A percentile compares a stretch with the other conserved stretches of the same genome.
Evolutionary conservation across 35 echinoderm and acorn worm species (phyloP).

Genomic region (Heliocidaris tuberculata): DNA sequence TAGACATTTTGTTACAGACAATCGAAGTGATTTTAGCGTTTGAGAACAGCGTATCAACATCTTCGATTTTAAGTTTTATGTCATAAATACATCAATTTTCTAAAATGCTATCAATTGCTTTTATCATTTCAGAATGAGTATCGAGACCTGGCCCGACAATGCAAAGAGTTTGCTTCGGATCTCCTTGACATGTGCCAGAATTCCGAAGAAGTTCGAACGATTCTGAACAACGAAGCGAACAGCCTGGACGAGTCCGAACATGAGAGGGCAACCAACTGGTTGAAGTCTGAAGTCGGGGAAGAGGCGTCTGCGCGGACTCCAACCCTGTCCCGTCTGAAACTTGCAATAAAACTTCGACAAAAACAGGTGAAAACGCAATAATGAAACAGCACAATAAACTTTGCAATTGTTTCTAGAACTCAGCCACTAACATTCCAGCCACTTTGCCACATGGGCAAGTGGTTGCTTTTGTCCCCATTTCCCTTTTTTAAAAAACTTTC

Average conservation of each 20-base stretch:
- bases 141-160: slow-evolving; percentile 73
- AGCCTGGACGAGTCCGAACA: slow-evolving; percentile 53
- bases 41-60: no score
- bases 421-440: no score
- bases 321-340: slow-evolving; percentile 67
- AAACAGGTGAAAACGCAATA: slow-evolving; percentile 70
- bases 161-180: slow-evolving; percentile 95
- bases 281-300: slow-evolving; percentile 41
- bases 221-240: slow-evolving; percentile 77
- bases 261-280: slow-evolving; percentile 43
- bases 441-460: no score
- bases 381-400: neutral
- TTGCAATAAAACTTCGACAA: slow-evolving; percentile 83
- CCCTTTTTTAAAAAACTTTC: no score
- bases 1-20: no score
- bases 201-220: slow-evolving; percentile 79
- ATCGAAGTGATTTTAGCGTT: no score
- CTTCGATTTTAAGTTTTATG: no score
- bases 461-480: no score
- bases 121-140: slow-evolving; percentile 75
- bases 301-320: neutral
- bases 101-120: neutral
- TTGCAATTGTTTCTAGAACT: no score
- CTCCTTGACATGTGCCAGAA: slow-evolving; percentile 98
- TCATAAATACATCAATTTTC: no score